A percentile compares a stretch with the other conserved stretches of the same genome.
These are phyloP conservation scores for Petrolisthes cinctipes DNA, from an alignment of 2,888 invertebrate species.

Conservation along the genomic window DNA sequence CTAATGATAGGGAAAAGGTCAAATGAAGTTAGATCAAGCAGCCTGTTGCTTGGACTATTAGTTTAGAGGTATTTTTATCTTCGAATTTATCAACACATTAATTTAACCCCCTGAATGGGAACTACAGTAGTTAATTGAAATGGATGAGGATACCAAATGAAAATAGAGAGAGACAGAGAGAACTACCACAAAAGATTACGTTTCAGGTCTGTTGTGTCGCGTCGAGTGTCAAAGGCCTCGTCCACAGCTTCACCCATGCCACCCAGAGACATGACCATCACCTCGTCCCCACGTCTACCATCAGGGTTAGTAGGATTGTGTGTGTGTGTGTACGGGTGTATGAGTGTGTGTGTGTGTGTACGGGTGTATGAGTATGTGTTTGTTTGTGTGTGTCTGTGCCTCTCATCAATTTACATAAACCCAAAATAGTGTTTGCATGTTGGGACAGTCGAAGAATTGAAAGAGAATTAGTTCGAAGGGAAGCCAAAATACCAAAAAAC, in stretches of 20 bases:
- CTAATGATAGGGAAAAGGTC: no score
- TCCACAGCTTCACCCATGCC: constrained; percentile 39
- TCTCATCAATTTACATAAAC: background rate
- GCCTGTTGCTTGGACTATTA: no score
- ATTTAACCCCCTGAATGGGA: no score
- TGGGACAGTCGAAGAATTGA: background rate
- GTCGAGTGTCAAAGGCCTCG: constrained; percentile 32
- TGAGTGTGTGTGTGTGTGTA: constrained; percentile 2
- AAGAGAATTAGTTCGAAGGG: background rate
- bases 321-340: background rate
- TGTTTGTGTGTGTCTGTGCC: background rate
- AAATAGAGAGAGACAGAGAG: no score
- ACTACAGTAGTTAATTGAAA: no score
- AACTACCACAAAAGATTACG: no score
- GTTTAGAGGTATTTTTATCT: no score
- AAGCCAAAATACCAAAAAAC: background rate
- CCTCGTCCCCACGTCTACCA: background rate
- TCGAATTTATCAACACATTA: no score
- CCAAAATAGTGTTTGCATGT: background rate
- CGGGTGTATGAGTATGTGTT: background rate
- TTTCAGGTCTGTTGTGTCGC: background rate
- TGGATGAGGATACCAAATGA: no score
- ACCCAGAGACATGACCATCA: background rate
- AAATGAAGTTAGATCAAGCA: no score
- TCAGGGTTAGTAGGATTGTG: background rate